These are phyloP conservation scores for Malurus melanocephalus DNA, from an alignment of 2,113 vertebrate species.

Conservation along the genomic window DNA sequence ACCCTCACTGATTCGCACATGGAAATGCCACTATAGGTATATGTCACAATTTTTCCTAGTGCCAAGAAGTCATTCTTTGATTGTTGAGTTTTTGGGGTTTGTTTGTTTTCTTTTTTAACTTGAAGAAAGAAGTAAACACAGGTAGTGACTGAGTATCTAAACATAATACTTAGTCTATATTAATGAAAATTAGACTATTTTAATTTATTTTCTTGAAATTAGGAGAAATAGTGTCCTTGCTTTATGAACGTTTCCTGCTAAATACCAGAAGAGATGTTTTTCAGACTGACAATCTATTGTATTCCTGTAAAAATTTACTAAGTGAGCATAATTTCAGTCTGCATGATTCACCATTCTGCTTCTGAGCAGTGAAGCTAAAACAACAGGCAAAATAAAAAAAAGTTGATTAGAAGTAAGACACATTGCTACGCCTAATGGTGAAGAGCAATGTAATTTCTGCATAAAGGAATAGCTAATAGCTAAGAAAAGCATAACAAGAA, in stretches of 20 bases:
- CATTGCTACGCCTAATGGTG: background rate
- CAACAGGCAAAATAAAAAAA: background rate
- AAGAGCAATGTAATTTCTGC: constrained; percentile 13
- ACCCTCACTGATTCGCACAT: background rate
- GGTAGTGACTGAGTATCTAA: background rate
- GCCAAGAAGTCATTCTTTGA: background rate
- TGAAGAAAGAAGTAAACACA: background rate
- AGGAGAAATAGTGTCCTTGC: background rate
- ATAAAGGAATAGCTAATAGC: constrained; percentile 18
- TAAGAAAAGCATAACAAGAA: background rate
- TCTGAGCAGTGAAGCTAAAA: background rate
- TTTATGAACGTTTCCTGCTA: background rate
- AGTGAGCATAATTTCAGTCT: background rate
- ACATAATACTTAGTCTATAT: background rate
- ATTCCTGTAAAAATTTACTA: background rate
- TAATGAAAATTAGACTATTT: background rate
- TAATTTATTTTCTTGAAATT: background rate
- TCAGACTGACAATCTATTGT: background rate
- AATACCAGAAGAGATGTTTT: background rate
- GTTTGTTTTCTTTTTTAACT: background rate
- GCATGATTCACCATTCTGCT: background rate
- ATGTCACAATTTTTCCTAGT: background rate
- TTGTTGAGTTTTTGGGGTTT: background rate
- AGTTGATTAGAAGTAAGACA: background rate
- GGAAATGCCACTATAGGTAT: background rate